phyloP scores from a whole-genome alignment of 1,140 invertebrate species.

The Bicyclus anynana region DNA sequence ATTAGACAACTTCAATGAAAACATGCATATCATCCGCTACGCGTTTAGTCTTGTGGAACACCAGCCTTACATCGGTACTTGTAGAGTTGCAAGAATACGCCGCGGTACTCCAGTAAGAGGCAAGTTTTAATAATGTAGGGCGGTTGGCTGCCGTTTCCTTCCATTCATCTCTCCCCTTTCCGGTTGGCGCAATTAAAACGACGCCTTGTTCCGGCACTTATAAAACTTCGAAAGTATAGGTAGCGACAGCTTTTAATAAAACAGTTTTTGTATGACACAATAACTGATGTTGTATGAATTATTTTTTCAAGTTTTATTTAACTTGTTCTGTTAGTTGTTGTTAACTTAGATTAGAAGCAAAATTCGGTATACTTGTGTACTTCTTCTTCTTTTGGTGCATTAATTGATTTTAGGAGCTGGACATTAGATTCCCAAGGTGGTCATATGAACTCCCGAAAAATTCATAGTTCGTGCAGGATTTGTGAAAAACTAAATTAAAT shows the following conservation, averaged over 20 bases:
- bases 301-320: not conserved
- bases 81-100: conserved; percentile 42
- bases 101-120: conserved; percentile 47
- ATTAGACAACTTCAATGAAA: too few relatives aligned
- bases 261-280: conserved; percentile 5
- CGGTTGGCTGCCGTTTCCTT: conserved; percentile 66
- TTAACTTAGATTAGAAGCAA: too few relatives aligned
- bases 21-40: too few relatives aligned
- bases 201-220: conserved; percentile 69
- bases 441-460: too few relatives aligned
- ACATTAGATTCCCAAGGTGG: too few relatives aligned
- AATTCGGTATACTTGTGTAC: too few relatives aligned
- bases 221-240: conserved; percentile 71
- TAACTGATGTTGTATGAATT: not conserved
- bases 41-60: not conserved
- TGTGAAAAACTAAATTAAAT: too few relatives aligned
- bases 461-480: too few relatives aligned
- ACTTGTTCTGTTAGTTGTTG: too few relatives aligned
- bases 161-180: conserved; percentile 73
- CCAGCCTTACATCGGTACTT: conserved; percentile 30
- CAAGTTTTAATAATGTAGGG: conserved; percentile 73
- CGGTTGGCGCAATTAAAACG: conserved; percentile 72
- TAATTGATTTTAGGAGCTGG: too few relatives aligned
- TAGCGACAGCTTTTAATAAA: conserved; percentile 57
- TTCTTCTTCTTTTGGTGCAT: too few relatives aligned